Percentiles rank a stretch among this genome's conserved stretches.
Conservation (phyloP, 1,140 invertebrate species). For the Halesus radiatus region DNA sequence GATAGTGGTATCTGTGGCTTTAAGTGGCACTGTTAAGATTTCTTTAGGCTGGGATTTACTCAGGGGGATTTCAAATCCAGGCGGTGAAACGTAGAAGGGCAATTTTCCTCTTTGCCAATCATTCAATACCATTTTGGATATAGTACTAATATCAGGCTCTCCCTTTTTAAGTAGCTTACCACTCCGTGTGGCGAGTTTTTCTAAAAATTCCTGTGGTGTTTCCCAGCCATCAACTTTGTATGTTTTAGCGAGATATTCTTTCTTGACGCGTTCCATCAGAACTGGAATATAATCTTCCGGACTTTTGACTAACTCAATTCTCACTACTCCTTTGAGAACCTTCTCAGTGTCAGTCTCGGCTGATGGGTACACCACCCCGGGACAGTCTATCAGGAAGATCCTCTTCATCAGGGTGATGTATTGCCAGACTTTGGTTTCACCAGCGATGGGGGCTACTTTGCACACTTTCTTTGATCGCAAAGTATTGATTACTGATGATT, state of each 20-base stretch:
- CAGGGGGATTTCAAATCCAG: constrained; percentile 79
- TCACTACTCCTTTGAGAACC: constrained; percentile 95
- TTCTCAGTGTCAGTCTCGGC: constrained; percentile 95
- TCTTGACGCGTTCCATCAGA: constrained; percentile 89
- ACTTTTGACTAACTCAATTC: constrained; percentile 94
- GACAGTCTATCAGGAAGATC: constrained; percentile 99
- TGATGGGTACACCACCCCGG: constrained; percentile 97
- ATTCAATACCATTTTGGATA: constrained; percentile 96
- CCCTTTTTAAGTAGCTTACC: constrained; percentile 97
- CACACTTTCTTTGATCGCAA: constrained; percentile 95
- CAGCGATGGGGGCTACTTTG: constrained; percentile 98
- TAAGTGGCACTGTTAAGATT: constrained; percentile 49
- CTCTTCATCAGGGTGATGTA: constrained; percentile 98
- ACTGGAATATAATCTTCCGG: constrained; percentile 95
- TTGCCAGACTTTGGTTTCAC: constrained; percentile 99
- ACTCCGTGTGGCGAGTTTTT: constrained; percentile 86
- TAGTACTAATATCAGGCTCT: constrained; percentile 91
- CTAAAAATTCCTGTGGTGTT: constrained; percentile 90
- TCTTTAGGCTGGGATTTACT: constrained; percentile 54
- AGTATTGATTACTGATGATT: constrained; percentile 98
- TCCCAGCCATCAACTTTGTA: constrained; percentile 90
- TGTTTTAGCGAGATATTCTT: constrained; percentile 92
- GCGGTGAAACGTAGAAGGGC: constrained; percentile 93
- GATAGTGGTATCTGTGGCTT: constrained; percentile 34
- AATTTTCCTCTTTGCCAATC: constrained; percentile 98